Conservation (phyloP, 2,797 vertebrate species). For the Crax fasciolata region DNA sequence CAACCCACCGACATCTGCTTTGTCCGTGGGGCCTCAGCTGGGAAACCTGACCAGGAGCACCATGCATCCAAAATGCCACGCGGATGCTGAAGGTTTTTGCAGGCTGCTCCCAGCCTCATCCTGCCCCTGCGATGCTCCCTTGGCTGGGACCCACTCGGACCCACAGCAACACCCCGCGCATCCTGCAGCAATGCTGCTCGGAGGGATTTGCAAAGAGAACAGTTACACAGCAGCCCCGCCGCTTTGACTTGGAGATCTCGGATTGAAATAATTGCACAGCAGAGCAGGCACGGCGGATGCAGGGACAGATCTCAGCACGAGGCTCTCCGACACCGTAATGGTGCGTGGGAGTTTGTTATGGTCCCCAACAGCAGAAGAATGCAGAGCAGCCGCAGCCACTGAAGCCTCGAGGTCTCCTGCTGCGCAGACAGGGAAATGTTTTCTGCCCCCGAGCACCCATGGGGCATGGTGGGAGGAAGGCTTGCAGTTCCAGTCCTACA, state of each 20-base stretch:
- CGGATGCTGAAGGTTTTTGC: neutral
- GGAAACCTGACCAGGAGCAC: neutral
- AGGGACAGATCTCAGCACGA: fast-evolving
- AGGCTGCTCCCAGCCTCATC: neutral
- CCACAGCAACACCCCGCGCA: neutral
- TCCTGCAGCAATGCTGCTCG: neutral
- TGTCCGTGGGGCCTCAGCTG: neutral
- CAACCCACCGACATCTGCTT: neutral
- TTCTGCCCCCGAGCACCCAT: neutral
- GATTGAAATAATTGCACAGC: fast-evolving
- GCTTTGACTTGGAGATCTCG: neutral
- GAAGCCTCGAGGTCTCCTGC: neutral
- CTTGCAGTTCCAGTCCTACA: fast-evolving
- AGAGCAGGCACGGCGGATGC: fast-evolving
- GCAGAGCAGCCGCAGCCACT: too few species aligned
- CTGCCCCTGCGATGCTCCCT: neutral
- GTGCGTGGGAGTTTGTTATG: neutral
- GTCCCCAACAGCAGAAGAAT: neutral
- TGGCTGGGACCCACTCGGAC: neutral
- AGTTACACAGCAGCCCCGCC: neutral
- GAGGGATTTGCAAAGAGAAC: fast-evolving
- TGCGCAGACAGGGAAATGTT: neutral
- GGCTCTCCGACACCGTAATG: fast-evolving
- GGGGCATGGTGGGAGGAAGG: neutral
- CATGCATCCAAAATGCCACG: fast-evolving